These are phyloP conservation scores for Seladonia tumulorum DNA, from an alignment of 2,888 invertebrate genomes.

Conservation along the genomic window DNA sequence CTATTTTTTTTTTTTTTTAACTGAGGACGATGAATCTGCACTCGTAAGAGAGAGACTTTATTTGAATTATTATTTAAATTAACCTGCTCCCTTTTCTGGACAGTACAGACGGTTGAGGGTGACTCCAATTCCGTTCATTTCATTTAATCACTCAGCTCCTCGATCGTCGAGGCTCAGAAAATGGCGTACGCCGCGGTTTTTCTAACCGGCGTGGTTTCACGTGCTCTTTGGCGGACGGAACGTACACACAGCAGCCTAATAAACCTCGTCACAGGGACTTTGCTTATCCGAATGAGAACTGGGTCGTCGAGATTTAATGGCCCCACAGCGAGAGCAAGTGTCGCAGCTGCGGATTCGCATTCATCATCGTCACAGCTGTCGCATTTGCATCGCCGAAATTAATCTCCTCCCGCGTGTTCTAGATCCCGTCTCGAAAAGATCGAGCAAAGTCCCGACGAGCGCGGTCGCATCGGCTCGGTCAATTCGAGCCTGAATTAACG, in stretches of 20 bases:
- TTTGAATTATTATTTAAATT: too few relatives aligned
- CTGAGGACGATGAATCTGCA: too few relatives aligned
- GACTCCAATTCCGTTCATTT: not conserved
- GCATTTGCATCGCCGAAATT: not conserved
- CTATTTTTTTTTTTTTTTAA: too few relatives aligned
- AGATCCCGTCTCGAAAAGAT: not conserved
- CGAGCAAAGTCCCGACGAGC: not conserved
- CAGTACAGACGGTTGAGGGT: too few relatives aligned
- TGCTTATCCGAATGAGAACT: conserved; percentile 18
- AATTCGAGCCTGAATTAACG: not conserved
- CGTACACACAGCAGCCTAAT: not conserved
- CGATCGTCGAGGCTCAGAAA: not conserved
- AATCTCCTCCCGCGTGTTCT: conserved; percentile 10
- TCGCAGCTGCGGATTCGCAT: conserved; percentile 29
- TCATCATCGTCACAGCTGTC: conserved; percentile 22
- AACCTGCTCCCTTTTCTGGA: too few relatives aligned
- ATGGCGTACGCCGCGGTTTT: not conserved
- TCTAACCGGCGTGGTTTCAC: not conserved
- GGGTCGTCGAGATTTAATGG: conserved; percentile 29
- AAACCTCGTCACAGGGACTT: conserved; percentile 4
- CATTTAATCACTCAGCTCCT: not conserved
- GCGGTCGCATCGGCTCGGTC: not conserved
- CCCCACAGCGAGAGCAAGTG: conserved; percentile 18
- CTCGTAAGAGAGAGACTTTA: too few relatives aligned
- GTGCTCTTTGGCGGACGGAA: not conserved